Evolutionary conservation across 2,797 vertebrate genomes (phyloP).

Genomic region (Ciconia nigra): DNA sequence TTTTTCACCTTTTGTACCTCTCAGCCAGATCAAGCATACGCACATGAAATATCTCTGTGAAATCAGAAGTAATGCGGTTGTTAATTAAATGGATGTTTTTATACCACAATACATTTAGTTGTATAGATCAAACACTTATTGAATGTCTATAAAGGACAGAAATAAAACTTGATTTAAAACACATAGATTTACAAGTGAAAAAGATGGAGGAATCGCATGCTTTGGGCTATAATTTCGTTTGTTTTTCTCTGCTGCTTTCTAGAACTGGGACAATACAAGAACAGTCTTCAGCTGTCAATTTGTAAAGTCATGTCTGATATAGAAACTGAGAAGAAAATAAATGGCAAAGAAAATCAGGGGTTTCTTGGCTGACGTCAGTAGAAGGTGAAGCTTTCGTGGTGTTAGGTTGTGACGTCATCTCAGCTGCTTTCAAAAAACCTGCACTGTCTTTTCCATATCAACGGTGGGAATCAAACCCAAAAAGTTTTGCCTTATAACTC

Average conservation of each 20-base stretch:
- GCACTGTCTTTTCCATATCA: background rate
- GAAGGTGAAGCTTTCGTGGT: background rate
- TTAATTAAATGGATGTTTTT: background rate
- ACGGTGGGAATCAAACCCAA: background rate
- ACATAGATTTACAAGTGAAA: background rate
- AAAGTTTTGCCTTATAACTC: background rate
- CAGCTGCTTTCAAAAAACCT: background rate
- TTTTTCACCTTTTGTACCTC: too few species aligned
- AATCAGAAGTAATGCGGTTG: background rate
- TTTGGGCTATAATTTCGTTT: background rate
- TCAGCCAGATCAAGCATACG: background rate
- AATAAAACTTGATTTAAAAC: background rate
- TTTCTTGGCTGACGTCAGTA: background rate
- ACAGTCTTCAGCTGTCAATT: accelerated
- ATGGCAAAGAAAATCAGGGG: background rate
- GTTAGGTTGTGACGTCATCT: background rate
- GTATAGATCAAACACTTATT: background rate
- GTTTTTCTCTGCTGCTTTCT: background rate
- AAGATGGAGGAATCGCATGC: background rate
- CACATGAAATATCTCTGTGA: accelerated
- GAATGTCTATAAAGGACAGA: background rate
- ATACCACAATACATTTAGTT: background rate
- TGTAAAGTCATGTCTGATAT: background rate
- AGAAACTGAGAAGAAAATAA: background rate
- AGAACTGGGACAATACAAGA: background rate